These are phyloP conservation scores for Congeria kusceri DNA, from an alignment of 2,888 invertebrate genomes.

Conservation along the genomic window DNA sequence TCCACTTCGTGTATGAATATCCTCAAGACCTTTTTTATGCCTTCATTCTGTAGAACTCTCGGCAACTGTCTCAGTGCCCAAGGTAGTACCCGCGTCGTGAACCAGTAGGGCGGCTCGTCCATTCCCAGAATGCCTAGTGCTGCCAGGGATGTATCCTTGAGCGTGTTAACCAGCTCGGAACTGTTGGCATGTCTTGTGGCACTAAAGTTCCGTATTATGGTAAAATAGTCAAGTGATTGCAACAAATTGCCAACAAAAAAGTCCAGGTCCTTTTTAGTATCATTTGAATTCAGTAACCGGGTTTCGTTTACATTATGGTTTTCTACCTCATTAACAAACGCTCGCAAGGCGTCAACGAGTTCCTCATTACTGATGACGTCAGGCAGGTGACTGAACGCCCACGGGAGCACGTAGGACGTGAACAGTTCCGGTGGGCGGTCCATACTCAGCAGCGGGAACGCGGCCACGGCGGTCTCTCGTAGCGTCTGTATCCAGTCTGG, in stretches of 20 bases:
- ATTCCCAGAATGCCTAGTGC: too few species aligned
- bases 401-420: slow-evolving; percentile 26
- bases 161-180: not conserved
- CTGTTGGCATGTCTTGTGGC: not conserved
- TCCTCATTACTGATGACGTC: slow-evolving; percentile 26
- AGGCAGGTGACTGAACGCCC: slow-evolving; percentile 32
- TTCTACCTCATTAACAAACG: slow-evolving; percentile 4
- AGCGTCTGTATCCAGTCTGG: slow-evolving; percentile 23
- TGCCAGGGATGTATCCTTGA: not conserved
- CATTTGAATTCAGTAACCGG: not conserved
- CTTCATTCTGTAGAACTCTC: too few species aligned
- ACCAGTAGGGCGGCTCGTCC: too few species aligned
- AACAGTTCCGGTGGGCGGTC: slow-evolving; percentile 34
- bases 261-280: not conserved
- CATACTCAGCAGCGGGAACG: slow-evolving; percentile 33
- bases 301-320: not conserved
- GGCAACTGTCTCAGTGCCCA: too few species aligned
- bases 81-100: too few species aligned
- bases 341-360: slow-evolving; percentile 8
- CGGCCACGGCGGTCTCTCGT: slow-evolving; percentile 24
- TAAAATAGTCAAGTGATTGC: too few species aligned
- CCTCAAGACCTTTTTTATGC: not conserved
- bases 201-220: too few species aligned
- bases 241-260: not conserved
- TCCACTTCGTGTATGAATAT: not conserved